Evolutionary conservation across 64 coral and sea anemone genomes (phyloP), one percentile per base, ranked within the genome.

Genomic region (Montipora cactus): DNA sequence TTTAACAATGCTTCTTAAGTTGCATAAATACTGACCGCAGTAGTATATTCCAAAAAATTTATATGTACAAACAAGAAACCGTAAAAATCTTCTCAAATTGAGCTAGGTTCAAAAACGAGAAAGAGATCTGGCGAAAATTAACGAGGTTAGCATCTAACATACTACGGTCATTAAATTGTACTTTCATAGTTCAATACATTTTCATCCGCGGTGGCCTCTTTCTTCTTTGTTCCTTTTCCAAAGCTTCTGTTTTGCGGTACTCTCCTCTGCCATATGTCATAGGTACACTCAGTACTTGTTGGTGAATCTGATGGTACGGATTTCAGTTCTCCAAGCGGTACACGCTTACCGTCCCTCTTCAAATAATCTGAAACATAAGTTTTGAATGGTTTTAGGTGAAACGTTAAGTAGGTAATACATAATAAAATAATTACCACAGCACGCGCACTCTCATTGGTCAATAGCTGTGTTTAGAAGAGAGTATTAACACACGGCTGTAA

Each of bases 201-300:
- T 18, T 81, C 66, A 4, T 83, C 90, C 6, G 44, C 47, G 19
- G 16, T 66, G n/a, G 37, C 66, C 49, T 37, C 37, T 37, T 86
- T 70, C 20, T 86, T 93, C 68, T 93, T 88, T 73, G 7, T 11
- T 6, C 51, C 78, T 12, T 93, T 88, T 88, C 76, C 71, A 16
- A 88, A 79, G 57, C 92, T 93, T 22, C 84, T 81, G 62, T 88
- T 88, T 61, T 88, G 70, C 23, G 92, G 92, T 22, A 79, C 86
- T 80, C 92, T 76, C 73, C 84, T 77, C 55, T 93, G 92, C 92
- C 92, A 93, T 44, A 93, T 88, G 19, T 93, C 92, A 88, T 93
- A 93, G 2, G 84, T 88, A 59, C 92, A 93, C 48, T 93, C 86
- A 8, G 80, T 64, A 50, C 68, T 88, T n/a, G 83, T 81, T n/a